Percentiles rank a stretch among this genome's conserved stretches.
Evolutionary conservation across 2,888 invertebrate genomes (phyloP).

Genomic region (Chrysomela aeneicollis): DNA sequence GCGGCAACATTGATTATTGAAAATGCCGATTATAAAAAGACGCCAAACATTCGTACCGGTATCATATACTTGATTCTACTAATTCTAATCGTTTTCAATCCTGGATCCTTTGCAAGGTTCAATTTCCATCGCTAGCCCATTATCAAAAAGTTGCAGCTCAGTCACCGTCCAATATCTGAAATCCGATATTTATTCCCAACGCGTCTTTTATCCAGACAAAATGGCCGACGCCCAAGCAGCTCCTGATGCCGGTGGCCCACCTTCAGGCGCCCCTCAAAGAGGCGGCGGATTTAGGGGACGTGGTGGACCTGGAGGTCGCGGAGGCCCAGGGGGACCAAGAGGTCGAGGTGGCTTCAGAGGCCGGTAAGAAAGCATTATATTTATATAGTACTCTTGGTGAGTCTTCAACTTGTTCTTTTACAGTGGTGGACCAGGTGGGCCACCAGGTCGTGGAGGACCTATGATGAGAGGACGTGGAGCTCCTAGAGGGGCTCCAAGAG

Average conservation of each 20-base stretch:
- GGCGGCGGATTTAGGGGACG: conserved; percentile 26
- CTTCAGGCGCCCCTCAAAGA: conserved; percentile 11
- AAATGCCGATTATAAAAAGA: too few relatives aligned
- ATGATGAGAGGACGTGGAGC: conserved; percentile 50
- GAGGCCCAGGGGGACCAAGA: conserved; percentile 35
- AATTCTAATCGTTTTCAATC: too few relatives aligned
- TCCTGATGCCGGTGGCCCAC: conserved; percentile 10
- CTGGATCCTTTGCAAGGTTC: too few relatives aligned
- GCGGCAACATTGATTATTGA: too few relatives aligned
- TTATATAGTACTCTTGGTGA: not conserved
- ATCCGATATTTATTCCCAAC: too few relatives aligned
- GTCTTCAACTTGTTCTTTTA: conserved; percentile 15
- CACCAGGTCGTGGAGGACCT: conserved; percentile 47
- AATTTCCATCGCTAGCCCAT: too few relatives aligned
- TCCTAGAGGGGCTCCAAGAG: conserved; percentile 44
- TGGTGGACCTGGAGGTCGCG: conserved; percentile 33
- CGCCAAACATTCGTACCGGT: too few relatives aligned
- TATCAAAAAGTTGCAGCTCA: too few relatives aligned
- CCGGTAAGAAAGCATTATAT: conserved; percentile 35
- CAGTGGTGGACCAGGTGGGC: conserved; percentile 50
- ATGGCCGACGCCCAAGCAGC: conserved; percentile 18
- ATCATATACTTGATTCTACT: too few relatives aligned
- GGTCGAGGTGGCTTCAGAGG: conserved; percentile 42
- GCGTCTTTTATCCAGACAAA: not conserved
- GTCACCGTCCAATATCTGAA: too few relatives aligned